Conservation (phyloP, 1,140 invertebrate genomes). For the Monochamus saltuarius region DNA sequence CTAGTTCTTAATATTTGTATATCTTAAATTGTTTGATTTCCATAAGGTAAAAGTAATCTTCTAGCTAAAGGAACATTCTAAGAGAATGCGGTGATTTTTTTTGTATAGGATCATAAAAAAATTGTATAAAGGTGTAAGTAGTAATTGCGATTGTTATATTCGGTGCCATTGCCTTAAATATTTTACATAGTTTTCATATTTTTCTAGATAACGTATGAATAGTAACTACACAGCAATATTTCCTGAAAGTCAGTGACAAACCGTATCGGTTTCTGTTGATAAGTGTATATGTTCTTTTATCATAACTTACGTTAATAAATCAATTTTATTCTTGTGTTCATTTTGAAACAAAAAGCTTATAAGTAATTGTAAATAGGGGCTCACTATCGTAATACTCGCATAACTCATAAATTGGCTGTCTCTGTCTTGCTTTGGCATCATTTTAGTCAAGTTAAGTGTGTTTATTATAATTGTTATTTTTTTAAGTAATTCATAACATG, state of each 20-base stretch:
- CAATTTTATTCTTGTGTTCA: background rate
- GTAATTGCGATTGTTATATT: conserved; percentile 20
- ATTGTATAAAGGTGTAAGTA: conserved; percentile 32
- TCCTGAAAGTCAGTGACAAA: conserved; percentile 24
- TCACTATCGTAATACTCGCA: conserved; percentile 26
- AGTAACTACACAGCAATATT: conserved; percentile 27
- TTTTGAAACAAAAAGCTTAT: background rate
- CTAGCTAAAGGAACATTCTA: conserved; percentile 20
- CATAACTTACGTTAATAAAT: background rate
- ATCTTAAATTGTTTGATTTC: conserved; percentile 21
- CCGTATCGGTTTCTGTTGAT: conserved; percentile 21
- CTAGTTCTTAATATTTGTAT: conserved; percentile 10
- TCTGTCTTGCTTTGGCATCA: conserved; percentile 6
- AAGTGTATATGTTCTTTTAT: conserved; percentile 1
- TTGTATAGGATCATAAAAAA: conserved; percentile 18
- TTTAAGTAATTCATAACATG: conserved; percentile 1
- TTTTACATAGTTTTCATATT: conserved; percentile 42
- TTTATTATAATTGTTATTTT: conserved; percentile 3
- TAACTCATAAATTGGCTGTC: conserved; percentile 5
- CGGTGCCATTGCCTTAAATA: conserved; percentile 43
- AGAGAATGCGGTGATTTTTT: background rate
- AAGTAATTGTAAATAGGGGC: conserved; percentile 13
- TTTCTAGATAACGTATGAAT: conserved; percentile 37
- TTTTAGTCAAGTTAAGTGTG: conserved; percentile 3
- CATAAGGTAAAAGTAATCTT: conserved; percentile 26